Evolutionary conservation across 2,888 invertebrate genomes (phyloP).

Genomic region (Fragum fragum): DNA sequence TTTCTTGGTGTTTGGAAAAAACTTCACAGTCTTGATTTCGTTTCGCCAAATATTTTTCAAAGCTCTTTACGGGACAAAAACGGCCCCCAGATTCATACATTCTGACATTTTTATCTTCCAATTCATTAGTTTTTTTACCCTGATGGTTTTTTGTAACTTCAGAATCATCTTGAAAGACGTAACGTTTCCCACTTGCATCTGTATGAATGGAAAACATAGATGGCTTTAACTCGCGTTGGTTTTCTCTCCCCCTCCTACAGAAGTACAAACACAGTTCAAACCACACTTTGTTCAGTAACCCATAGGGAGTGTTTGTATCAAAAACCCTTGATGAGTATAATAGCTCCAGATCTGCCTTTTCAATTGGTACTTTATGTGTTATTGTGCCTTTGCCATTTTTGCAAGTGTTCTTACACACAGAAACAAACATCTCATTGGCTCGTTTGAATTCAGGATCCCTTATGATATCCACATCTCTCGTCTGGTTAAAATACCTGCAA

Average conservation of each 20-base stretch:
- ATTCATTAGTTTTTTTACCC: background rate
- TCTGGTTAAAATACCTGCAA: conserved; percentile 17
- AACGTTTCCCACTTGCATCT: conserved; percentile 21
- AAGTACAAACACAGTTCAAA: conserved; percentile 42
- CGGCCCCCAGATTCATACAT: conserved; percentile 37
- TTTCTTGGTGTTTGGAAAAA: conserved; percentile 31
- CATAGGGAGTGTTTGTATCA: conserved; percentile 25
- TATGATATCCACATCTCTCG: conserved; percentile 8
- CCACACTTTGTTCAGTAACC: conserved; percentile 39
- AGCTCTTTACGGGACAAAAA: conserved; percentile 35
- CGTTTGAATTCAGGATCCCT: conserved; percentile 25
- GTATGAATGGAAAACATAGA: conserved; percentile 18
- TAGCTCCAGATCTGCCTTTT: conserved; percentile 13
- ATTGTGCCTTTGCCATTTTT: conserved; percentile 5
- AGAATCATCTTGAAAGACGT: conserved; percentile 26
- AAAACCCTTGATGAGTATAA: conserved; percentile 29
- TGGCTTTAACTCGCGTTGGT: conserved; percentile 29
- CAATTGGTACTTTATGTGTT: conserved; percentile 1
- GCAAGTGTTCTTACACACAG: conserved; percentile 7
- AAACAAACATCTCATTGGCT: conserved; percentile 21
- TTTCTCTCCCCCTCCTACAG: conserved; percentile 38
- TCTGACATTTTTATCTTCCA: conserved; percentile 25
- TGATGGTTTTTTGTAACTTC: conserved; percentile 36
- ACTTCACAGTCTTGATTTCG: conserved; percentile 21
- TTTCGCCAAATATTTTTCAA: conserved; percentile 29